phyloP scores from a whole-genome alignment of 30 jellyfish, hydroid and myxozoan species.

The Hydractinia symbiolongicarpus region DNA sequence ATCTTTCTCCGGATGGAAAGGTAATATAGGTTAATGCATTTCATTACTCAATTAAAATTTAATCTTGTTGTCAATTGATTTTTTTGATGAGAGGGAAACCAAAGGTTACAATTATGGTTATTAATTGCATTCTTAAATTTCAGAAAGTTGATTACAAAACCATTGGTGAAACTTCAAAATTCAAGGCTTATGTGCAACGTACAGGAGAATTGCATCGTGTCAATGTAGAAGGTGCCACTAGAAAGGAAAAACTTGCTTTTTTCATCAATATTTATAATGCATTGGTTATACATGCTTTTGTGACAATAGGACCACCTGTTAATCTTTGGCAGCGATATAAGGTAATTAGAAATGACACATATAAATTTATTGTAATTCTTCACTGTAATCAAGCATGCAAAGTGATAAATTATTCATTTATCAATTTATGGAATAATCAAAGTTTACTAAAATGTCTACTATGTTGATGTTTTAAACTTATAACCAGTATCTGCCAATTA shows the following conservation, averaged over 20 bases:
- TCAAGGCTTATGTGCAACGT: slow-evolving; percentile 58
- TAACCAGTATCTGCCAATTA: no score
- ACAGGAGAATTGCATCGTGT: slow-evolving; percentile 88
- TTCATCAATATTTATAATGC: slow-evolving; percentile 78
- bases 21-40: slow-evolving; percentile 3
- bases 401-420: no score
- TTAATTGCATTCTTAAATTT: neutral
- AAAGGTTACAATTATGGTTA: no score
- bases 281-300: slow-evolving; percentile 80
- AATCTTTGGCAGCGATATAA: slow-evolving; percentile 84
- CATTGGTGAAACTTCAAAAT: slow-evolving; percentile 50
- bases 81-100: no score
- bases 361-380: no score
- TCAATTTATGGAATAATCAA: no score
- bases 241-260: slow-evolving; percentile 77
- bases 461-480: no score
- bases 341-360: slow-evolving; percentile 19
- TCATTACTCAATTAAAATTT: no score
- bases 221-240: slow-evolving; percentile 37
- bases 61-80: no score
- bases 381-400: no score
- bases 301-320: slow-evolving; percentile 76
- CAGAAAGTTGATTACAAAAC: slow-evolving; percentile 80
- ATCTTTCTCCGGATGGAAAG: slow-evolving; percentile 72
- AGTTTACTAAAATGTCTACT: no score